A percentile compares a stretch with the other conserved stretches of the same genome.
Evolutionary conservation across 1,140 invertebrate genomes (phyloP).

Genomic region (Aleiodes sp.): DNA sequence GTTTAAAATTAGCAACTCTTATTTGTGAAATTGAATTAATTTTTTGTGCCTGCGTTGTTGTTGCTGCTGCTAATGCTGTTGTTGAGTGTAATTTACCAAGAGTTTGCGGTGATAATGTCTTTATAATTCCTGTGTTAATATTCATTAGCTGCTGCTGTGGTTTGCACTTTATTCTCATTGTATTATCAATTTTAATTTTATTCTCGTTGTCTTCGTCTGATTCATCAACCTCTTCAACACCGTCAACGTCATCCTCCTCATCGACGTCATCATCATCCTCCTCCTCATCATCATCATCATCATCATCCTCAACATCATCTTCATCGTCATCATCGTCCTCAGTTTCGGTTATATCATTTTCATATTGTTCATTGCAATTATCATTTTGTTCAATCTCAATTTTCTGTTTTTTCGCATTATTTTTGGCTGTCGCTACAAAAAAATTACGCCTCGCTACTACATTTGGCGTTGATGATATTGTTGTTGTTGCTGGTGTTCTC

Average conservation of each 20-base stretch:
- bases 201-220: conserved; percentile 1
- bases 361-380: conserved; percentile 36
- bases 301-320: conserved; percentile 20
- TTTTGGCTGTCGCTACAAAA: conserved; percentile 24
- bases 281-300: conserved; percentile 20
- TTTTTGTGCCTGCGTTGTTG: conserved; percentile 53
- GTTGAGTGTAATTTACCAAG: conserved; percentile 28
- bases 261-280: conserved; percentile 42
- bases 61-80: conserved; percentile 13
- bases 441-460: conserved; percentile 37
- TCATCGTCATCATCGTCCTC: conserved; percentile 49
- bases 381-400: conserved; percentile 39
- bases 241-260: not conserved
- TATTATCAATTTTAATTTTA: conserved; percentile 2
- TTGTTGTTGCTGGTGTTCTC: conserved; percentile 37
- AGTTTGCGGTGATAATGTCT: conserved; percentile 53
- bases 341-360: conserved; percentile 52
- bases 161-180: not conserved
- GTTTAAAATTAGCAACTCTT: conserved; percentile 65
- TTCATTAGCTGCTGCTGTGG: conserved; percentile 49
- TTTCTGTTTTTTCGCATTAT: conserved; percentile 36
- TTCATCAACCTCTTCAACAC: not conserved
- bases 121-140: conserved; percentile 42
- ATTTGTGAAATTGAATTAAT: conserved; percentile 59
- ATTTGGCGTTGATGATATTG: conserved; percentile 34